Conservation (phyloP, 2,797 vertebrate genomes). For the Silurus aristotelis region DNA sequence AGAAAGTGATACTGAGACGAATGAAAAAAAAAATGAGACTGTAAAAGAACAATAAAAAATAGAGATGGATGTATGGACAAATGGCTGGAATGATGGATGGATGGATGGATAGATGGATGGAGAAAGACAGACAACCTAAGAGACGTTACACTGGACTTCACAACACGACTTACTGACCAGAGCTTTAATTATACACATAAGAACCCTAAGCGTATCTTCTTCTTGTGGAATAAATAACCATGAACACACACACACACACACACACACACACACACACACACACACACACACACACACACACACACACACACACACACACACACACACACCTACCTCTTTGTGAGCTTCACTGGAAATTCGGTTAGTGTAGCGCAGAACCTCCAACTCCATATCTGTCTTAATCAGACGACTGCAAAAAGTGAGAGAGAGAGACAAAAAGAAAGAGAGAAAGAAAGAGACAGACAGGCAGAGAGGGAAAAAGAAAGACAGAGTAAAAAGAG, state of each 20-base stretch:
- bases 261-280: not conserved
- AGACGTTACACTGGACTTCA: too few species aligned
- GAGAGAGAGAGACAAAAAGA: not conserved
- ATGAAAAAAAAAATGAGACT: not conserved
- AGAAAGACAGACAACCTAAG: too few species aligned
- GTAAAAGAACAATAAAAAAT: not conserved
- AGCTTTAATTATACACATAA: too few species aligned
- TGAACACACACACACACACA: not conserved
- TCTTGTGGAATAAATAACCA: too few species aligned
- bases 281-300: not conserved
- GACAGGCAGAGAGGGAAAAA: not conserved
- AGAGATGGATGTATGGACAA: not conserved
- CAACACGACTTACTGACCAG: too few species aligned
- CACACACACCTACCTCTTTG: not conserved
- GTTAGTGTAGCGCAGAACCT: conserved; percentile 95
- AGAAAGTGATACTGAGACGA: not conserved
- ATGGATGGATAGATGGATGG: too few species aligned
- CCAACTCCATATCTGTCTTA: conserved; percentile 89
- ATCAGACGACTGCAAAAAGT: not conserved
- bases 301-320: too few species aligned
- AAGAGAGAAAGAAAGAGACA: not conserved
- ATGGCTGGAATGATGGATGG: too few species aligned
- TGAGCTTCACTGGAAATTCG: conserved; percentile 83
- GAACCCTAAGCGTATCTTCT: too few species aligned
- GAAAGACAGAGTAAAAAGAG: not conserved